Evolutionary conservation across 1,140 invertebrate genomes (phyloP).

Genomic region (Aphelinus atriplicis): DNA sequence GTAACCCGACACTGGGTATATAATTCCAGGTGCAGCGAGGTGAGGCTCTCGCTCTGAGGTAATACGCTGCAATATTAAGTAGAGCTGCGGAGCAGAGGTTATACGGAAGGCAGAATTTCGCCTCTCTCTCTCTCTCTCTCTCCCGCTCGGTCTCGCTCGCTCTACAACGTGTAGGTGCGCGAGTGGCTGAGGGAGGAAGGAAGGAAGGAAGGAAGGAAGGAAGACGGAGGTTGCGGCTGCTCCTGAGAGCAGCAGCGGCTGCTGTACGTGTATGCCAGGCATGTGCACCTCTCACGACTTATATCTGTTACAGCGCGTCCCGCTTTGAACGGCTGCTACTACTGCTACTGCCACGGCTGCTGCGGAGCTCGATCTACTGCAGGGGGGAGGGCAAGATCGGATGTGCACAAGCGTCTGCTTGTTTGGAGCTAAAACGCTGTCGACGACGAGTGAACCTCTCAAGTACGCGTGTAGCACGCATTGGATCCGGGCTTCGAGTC

Average conservation of each 20-base stretch:
- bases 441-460: too few relatives aligned
- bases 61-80: slow-evolving; percentile 55
- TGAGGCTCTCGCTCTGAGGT: not conserved
- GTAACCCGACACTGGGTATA: slow-evolving; percentile 40
- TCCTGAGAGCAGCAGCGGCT: not conserved
- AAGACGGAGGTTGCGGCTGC: not conserved
- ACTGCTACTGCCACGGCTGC: not conserved
- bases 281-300: slow-evolving; percentile 52
- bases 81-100: slow-evolving; percentile 33
- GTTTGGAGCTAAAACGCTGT: not conserved
- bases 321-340: slow-evolving; percentile 7
- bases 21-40: slow-evolving; percentile 39
- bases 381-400: slow-evolving; percentile 5
- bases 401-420: slow-evolving; percentile 20
- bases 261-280: slow-evolving; percentile 48
- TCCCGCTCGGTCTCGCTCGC: not conserved
- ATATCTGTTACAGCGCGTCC: slow-evolving; percentile 46
- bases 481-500: too few relatives aligned
- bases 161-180: not conserved
- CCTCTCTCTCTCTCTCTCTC: not conserved
- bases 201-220: not conserved
- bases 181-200: not conserved
- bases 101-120: too few relatives aligned
- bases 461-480: too few relatives aligned
- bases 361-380: slow-evolving; percentile 31